Conservation (phyloP, 2,888 invertebrate species). For the Ephialtes manifestator region DNA sequence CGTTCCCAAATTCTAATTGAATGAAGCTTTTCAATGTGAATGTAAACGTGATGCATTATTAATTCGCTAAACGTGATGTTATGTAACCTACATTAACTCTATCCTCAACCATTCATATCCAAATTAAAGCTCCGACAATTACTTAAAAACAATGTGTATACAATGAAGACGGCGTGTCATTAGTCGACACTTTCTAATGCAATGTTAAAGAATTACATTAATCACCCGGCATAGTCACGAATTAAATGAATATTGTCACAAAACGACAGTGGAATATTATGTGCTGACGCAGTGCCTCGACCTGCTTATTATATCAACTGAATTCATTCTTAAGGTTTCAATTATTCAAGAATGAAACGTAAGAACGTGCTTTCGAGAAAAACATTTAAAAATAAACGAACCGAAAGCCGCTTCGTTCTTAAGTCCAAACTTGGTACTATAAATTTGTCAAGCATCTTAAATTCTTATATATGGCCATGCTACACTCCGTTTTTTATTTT, state of each 20-base stretch:
- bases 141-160: background rate
- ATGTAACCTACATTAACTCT: background rate
- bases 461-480: too few species aligned
- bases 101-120: background rate
- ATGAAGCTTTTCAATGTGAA: too few species aligned
- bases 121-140: background rate
- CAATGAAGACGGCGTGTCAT: background rate
- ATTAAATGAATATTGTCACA: background rate
- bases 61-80: background rate
- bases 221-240: background rate
- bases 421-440: too few species aligned
- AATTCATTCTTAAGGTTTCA: background rate
- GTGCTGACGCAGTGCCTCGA: background rate
- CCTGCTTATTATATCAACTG: background rate
- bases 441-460: too few species aligned
- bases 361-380: background rate
- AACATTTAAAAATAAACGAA: background rate
- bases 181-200: background rate
- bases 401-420: background rate
- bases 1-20: too few species aligned
- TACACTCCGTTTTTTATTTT: too few species aligned
- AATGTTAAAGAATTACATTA: background rate
- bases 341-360: constrained; percentile 15
- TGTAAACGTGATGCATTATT: background rate
- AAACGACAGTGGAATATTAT: background rate